Base-by-base conservation (phyloP, 2,113 vertebrate genomes). In the Onychorhynchus coronatus region DNA sequence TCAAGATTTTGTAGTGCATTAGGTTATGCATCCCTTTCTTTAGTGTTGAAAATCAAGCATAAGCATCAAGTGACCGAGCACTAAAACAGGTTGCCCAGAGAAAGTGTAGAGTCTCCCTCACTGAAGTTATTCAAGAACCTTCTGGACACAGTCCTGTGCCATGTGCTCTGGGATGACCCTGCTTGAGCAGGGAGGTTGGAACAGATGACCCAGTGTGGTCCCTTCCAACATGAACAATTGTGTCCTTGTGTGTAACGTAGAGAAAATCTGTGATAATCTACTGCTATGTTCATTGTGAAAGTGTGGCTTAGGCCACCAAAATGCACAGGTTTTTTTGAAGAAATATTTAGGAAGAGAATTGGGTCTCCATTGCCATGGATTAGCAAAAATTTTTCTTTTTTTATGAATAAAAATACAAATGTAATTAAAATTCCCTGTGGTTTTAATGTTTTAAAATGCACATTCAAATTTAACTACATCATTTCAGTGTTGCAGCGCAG, bases 361-460 rank as follows among this genome's bases (percentile, higher is more conserved):
- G 30, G 10, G 2, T 37, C 2, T 81, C 21, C 6, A 19, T 18
- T 59, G 8, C 0, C 9, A 55, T 2, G 75, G 46, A 55, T 17
- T 42, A 30, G 21, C 9, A 1, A 52, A 16, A 39, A 17, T 9
- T n/a, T 44, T 59, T 55, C 1, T 47, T 47, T 72, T 61, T 61
- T 35, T 24, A 23, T 49, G 3, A 37, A 15, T 27, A 5, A 25
- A 56, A 19, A 4, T 8, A 20, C 1, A 20, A 44, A 37, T 4
- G 3, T 35, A 80, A 7, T 35, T 56, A 33, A 62, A 58, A 31
- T 72, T 71, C 3, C 4, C 1, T 16, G 50, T 25, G 2, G 0
- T 44, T 30, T 62, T 44, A 7, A 39, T 24, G 4, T 58, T 82
- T 83, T 24, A 8, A 86, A 46, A 56, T 4, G 0, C 17, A 7